Conservation (phyloP, 2,888 invertebrate species). For the Chironomus riparius region DNA sequence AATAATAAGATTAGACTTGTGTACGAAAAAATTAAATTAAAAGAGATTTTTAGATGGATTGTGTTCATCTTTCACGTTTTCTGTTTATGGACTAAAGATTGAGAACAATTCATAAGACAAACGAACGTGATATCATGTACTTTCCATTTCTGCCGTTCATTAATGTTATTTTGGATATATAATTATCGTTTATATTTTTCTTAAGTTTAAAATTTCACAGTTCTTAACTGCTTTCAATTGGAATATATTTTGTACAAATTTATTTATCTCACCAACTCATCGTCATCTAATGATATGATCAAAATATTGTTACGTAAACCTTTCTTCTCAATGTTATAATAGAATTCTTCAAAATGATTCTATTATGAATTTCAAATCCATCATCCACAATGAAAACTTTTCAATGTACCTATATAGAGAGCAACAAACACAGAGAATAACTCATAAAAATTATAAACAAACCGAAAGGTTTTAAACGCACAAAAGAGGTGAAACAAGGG, state of each 20-base stretch:
- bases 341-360: constrained; percentile 26
- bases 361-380: constrained; percentile 7
- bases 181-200: not conserved
- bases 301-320: too few relatives aligned
- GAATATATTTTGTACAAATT: not conserved
- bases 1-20: constrained; percentile 27
- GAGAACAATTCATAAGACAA: constrained; percentile 16
- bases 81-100: constrained; percentile 12
- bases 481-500: constrained; percentile 18
- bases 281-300: constrained; percentile 2
- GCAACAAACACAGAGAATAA: not conserved
- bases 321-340: not conserved
- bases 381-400: constrained; percentile 8
- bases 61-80: constrained; percentile 24
- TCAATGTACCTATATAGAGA: not conserved
- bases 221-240: not conserved
- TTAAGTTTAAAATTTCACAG: not conserved
- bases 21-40: constrained; percentile 24
- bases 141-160: not conserved
- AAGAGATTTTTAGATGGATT: constrained; percentile 25
- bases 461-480: not conserved
- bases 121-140: constrained; percentile 25
- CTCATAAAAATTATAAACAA: constrained; percentile 5
- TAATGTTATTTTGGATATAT: not conserved
- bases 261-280: not conserved